Evolutionary conservation across 2,888 invertebrate species (phyloP), one percentile per base, ranked within the genome.

Genomic region (Abscondita cerata): DNA sequence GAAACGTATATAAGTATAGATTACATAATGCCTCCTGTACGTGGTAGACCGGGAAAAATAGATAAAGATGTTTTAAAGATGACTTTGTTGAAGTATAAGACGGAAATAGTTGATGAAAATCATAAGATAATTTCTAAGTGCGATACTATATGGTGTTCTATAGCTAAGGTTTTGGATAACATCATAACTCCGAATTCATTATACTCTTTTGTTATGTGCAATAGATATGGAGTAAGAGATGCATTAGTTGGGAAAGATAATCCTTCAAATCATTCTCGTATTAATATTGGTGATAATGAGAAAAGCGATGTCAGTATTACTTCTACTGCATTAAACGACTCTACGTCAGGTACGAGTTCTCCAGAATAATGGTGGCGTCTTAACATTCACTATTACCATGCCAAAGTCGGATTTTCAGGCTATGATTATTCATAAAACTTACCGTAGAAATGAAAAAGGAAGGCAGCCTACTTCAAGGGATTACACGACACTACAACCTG

Each of bases 371-470:
- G 36, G 36, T 11, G 11, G 11, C 36, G 5, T 36, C 11, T 36
- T 36, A 36, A 36, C 36, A 36, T 36, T 36, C 11, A 36, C 36
- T 11, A 36, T 36, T 9, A 36, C 36, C 11, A 11, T 36, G 36
- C 36, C 36, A 36, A 36, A 36, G 11, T 36, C 36, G 36, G 12
- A 36, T 36, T 36, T 36, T 36, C 4, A 36, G 36, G 36, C 36
- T 36, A 36, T 46, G 20, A 46, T 46, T 46, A 46, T 46, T n/a
- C 18, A 16, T 19, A 46, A 46, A n/a, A 46, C 18, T 46, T 46
- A 46, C 20, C 46, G 46, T 19, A 16, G 46, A 16, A 46, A 46
- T 19, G 44, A 44, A 44, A 44, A 44, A 44, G 19, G 19, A 11
- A 44, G n/a, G 19, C 16, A 16, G 16, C 11, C 44, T n/a, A 8